Conservation (phyloP, 2,113 vertebrate species). For the Mirza zaza region DNA sequence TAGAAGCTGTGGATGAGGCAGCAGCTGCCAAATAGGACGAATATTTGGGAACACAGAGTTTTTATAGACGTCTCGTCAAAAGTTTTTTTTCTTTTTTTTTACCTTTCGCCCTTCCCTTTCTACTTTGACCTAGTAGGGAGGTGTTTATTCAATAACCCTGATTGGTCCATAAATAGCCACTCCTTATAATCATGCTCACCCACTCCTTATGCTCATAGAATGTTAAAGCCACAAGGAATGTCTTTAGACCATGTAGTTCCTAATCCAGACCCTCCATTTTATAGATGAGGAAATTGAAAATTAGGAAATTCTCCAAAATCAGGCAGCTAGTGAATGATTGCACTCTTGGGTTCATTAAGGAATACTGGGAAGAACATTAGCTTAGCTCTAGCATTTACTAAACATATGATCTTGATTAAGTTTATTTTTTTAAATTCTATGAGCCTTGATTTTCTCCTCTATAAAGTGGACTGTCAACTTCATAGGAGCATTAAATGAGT, state of each 20-base stretch:
- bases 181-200: not conserved
- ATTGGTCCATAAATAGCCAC: conserved; percentile 76
- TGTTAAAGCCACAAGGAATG: not conserved
- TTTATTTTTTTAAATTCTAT: not conserved
- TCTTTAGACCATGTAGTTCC: not conserved
- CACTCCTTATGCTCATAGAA: not conserved
- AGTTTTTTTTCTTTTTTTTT: not conserved
- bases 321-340: not conserved
- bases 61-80: conserved; percentile 79
- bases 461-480: not conserved
- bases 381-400: not conserved
- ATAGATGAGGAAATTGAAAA: not conserved
- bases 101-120: conserved; percentile 60
- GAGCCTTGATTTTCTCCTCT: not conserved
- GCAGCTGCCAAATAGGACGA: conserved; percentile 33
- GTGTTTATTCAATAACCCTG: conserved; percentile 37
- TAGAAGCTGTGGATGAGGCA: conserved; percentile 55
- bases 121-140: conserved; percentile 51
- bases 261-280: not conserved
- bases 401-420: not conserved
- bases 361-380: not conserved
- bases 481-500: not conserved
- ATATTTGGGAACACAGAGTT: conserved; percentile 49
- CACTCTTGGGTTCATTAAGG: not conserved
- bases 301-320: no score